phyloP scores from a whole-genome alignment of 2,797 vertebrate species.

The Lagodon rhomboides region DNA sequence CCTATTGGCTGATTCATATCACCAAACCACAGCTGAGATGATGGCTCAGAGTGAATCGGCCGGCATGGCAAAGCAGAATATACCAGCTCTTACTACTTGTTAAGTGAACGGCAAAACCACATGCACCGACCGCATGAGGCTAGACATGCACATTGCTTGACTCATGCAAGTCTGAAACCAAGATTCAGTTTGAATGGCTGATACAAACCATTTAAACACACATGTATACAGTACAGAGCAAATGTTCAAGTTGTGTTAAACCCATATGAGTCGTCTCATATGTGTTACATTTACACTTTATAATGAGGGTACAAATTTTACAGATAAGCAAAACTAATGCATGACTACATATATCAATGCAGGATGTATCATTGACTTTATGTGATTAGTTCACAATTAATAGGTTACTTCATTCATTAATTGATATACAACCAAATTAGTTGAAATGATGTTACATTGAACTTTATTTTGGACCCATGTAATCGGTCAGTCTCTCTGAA shows the following conservation, averaged over 20 bases:
- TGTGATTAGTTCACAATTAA: no score
- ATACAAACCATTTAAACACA: constrained; percentile 7
- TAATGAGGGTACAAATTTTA: no score
- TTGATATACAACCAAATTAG: no score
- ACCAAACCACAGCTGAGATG: constrained; percentile 68
- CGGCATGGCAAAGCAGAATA: constrained; percentile 56
- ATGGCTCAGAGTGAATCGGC: constrained; percentile 69
- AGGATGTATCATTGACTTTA: no score
- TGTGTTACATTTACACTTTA: no score
- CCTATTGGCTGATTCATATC: constrained; percentile 81
- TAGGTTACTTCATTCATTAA: no score
- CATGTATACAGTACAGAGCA: neutral
- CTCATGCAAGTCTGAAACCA: neutral
- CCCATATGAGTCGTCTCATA: neutral
- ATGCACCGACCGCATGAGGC: constrained; percentile 18
- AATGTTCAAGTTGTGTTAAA: neutral
- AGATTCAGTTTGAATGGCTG: neutral
- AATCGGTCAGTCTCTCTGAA: no score
- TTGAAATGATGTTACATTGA: no score
- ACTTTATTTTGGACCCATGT: no score
- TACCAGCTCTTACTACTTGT: constrained; percentile 50
- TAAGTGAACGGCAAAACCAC: constrained; percentile 54
- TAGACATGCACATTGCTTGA: constrained; percentile 18
- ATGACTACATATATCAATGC: no score
- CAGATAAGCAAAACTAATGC: no score